Evolutionary conservation across 2,113 vertebrate genomes (phyloP).

Genomic region (Chamaetylas fuelleborni): DNA sequence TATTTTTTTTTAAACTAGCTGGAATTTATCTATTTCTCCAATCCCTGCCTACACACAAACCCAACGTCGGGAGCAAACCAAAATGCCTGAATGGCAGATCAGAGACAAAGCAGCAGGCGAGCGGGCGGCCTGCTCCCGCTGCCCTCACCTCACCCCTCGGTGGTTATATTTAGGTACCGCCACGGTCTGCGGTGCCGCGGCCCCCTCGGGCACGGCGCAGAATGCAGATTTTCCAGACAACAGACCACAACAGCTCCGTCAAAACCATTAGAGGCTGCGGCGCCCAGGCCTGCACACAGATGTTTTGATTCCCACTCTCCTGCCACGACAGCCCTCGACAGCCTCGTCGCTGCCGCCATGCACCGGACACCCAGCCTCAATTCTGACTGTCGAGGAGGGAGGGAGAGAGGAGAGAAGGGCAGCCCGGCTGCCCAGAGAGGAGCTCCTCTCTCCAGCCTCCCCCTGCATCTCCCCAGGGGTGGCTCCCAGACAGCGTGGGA

Average conservation of each 20-base stretch:
- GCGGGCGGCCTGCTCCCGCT: background rate
- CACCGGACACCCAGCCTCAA: background rate
- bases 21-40: constrained; percentile 16
- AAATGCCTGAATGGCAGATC: background rate
- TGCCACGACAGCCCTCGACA: constrained; percentile 38
- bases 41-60: constrained; percentile 30
- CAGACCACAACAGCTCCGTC: constrained; percentile 61
- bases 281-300: constrained; percentile 50
- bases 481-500: rapidly evolving
- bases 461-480: background rate
- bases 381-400: background rate
- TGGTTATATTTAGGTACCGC: constrained; percentile 54
- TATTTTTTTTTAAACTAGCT: background rate
- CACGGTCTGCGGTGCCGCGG: constrained; percentile 29
- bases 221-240: constrained; percentile 54
- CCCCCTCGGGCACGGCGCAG: constrained; percentile 41
- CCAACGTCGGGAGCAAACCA: background rate
- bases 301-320: constrained; percentile 63
- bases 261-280: constrained; percentile 18
- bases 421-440: background rate
- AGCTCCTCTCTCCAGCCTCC: background rate
- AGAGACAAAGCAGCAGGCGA: constrained; percentile 43
- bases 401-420: background rate
- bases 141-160: constrained; percentile 56
- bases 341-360: background rate